phyloP scores from a whole-genome alignment of 1,140 invertebrate species.

The Calephelis virginiensis region DNA sequence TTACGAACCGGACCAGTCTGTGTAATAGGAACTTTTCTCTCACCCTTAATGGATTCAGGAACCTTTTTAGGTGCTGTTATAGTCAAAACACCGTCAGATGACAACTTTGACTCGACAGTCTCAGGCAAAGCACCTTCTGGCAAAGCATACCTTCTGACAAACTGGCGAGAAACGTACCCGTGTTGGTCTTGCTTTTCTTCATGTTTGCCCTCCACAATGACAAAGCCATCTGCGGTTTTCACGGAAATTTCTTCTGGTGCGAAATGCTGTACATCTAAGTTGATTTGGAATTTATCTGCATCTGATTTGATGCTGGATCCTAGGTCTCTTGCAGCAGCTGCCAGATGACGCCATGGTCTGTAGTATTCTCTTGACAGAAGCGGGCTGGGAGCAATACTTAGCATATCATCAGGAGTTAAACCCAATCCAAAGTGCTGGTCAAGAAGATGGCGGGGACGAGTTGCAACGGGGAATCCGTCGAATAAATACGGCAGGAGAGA shows the following conservation, averaged over 20 bases:
- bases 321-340: constrained; percentile 36
- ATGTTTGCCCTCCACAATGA: constrained; percentile 35
- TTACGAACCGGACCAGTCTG: constrained; percentile 30
- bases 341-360: constrained; percentile 75
- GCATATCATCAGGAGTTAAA: constrained; percentile 77
- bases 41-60: constrained; percentile 27
- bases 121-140: constrained; percentile 32
- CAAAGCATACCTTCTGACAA: constrained; percentile 31
- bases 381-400: constrained; percentile 54
- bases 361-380: constrained; percentile 61
- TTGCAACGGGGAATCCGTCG: constrained; percentile 38
- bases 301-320: constrained; percentile 33
- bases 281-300: constrained; percentile 33
- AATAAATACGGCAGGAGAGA: constrained; percentile 56
- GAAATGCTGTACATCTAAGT: constrained; percentile 35
- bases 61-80: constrained; percentile 31
- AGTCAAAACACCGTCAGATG: constrained; percentile 34
- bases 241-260: constrained; percentile 34
- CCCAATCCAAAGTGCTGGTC: constrained; percentile 81
- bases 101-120: constrained; percentile 30
- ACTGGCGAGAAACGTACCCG: constrained; percentile 34
- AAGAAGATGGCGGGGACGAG: constrained; percentile 73
- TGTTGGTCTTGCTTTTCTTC: constrained; percentile 38
- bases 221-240: constrained; percentile 32
- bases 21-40: constrained; percentile 26